phyloP scores from a whole-genome alignment of 1,140 invertebrate species.

The Muscidifurax raptorellus region DNA sequence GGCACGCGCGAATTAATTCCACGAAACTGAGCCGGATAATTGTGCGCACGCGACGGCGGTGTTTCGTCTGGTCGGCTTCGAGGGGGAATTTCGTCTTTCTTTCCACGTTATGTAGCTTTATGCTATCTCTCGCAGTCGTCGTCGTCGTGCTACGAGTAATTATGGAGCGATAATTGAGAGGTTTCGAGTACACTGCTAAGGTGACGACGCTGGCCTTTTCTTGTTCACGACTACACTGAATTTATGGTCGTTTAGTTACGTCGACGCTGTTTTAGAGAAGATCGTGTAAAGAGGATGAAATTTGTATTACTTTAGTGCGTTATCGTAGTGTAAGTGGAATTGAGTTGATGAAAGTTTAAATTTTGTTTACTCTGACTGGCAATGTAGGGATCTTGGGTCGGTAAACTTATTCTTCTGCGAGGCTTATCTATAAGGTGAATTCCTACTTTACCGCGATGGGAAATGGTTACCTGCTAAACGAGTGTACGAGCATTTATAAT shows the following conservation, averaged over 20 bases:
- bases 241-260: background rate
- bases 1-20: constrained; percentile 60
- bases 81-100: constrained; percentile 7
- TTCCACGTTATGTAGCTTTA: background rate
- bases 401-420: background rate
- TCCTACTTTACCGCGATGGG: background rate
- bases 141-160: background rate
- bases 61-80: constrained; percentile 47
- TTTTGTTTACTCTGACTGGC: background rate
- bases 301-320: no score
- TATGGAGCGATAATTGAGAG: background rate
- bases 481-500: no score
- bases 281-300: background rate
- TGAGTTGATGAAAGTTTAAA: background rate
- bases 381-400: background rate
- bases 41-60: constrained; percentile 61
- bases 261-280: background rate
- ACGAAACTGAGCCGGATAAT: constrained; percentile 62
- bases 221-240: background rate
- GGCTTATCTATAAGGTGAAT: background rate
- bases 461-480: background rate
- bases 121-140: background rate
- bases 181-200: background rate
- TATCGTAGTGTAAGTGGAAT: no score
- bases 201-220: background rate